Conservation (phyloP, 2,888 invertebrate genomes). For the Cecidostiba fungosa region DNA sequence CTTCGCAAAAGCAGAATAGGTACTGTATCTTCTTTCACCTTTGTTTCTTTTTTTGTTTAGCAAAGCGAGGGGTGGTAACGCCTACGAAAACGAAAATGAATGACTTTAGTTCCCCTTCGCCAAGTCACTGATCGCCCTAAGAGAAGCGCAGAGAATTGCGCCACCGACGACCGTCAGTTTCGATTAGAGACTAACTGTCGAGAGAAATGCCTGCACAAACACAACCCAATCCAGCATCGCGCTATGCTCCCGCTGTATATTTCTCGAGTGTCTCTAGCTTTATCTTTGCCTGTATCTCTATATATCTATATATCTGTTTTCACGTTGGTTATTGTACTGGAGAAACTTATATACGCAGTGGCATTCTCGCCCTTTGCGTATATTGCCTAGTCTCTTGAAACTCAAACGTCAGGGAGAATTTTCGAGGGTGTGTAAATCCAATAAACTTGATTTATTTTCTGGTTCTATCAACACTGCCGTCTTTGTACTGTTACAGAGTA, state of each 20-base stretch:
- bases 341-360: background rate
- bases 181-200: slow-evolving; percentile 64
- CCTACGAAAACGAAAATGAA: slow-evolving; percentile 63
- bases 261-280: background rate
- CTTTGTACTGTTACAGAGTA: background rate
- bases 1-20: background rate
- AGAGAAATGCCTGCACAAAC: slow-evolving; percentile 56
- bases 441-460: slow-evolving; percentile 61
- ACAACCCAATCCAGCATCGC: slow-evolving; percentile 18
- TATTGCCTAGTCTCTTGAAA: slow-evolving; percentile 30
- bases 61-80: slow-evolving; percentile 14
- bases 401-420: slow-evolving; percentile 39
- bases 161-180: slow-evolving; percentile 61
- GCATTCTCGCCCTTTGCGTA: background rate
- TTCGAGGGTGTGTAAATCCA: slow-evolving; percentile 55
- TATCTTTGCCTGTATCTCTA: background rate
- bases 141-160: background rate
- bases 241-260: background rate
- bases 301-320: background rate
- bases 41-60: slow-evolving; percentile 38
- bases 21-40: slow-evolving; percentile 1
- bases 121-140: slow-evolving; percentile 23
- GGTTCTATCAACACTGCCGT: slow-evolving; percentile 12
- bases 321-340: background rate
- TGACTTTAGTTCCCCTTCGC: slow-evolving; percentile 48